Evolutionary conservation across 1,140 invertebrate species (phyloP).

Genomic region (Saccostrea echinata): DNA sequence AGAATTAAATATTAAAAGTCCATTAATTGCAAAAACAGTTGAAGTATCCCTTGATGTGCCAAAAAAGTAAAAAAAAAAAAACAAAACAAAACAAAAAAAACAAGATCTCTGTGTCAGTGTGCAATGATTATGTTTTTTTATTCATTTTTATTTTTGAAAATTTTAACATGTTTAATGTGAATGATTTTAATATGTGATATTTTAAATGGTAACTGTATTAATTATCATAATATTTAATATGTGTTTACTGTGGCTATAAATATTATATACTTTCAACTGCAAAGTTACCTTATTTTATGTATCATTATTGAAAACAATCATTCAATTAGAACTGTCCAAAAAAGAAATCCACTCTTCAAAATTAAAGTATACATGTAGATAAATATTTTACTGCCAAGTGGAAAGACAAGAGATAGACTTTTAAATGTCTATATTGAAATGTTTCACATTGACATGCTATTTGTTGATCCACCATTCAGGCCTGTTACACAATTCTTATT

Average conservation of each 20-base stretch:
- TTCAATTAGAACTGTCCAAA: neutral
- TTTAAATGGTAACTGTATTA: no score
- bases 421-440: constrained; percentile 4
- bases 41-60: neutral
- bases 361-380: neutral
- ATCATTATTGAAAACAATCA: neutral
- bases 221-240: no score
- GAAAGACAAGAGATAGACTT: neutral
- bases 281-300: no score
- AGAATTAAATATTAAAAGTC: neutral
- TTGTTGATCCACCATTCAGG: neutral
- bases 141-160: no score
- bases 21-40: neutral
- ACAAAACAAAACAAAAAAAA: no score
- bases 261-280: no score
- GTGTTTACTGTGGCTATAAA: no score
- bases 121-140: no score
- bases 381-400: neutral
- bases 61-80: no score
- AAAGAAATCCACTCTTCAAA: neutral
- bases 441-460: constrained; percentile 1
- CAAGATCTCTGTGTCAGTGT: no score
- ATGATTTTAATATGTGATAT: no score
- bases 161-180: no score
- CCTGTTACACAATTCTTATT: constrained; percentile 16